Base-by-base conservation (phyloP, 2,888 invertebrate species). In the Drosophila mettleri region DNA sequence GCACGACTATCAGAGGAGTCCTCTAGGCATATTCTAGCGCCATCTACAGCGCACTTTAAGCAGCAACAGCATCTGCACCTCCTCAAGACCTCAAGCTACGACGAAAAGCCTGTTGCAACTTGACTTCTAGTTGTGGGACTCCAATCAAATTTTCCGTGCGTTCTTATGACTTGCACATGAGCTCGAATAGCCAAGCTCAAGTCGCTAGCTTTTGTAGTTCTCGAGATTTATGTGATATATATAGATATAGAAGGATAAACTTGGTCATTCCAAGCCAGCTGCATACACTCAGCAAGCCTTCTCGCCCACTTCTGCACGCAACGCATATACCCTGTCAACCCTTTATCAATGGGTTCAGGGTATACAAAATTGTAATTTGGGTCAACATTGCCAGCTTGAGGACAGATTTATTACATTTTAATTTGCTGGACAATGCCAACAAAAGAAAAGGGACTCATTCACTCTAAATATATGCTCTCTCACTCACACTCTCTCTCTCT, bases 381-480 rank as follows among this genome's bases (percentile, higher is more conserved):
- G 62, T 74, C 61, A 48, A 41, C 62, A 60, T 43, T 41, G 34
- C 66, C 67, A 77, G 64, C 55, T 53, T 65, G 64, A 65, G 73
- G 85, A 67, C 82, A 70, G 75, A 89, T 83, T 89, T 89, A 87
- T 83, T 64, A 85, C 68, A 81, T 75, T 87, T 89, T 87, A 85
- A 87, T 87, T 86, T 75, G 49, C 46, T 33, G 49, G 20, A 18
- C 63, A n/a, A 20, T 54, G 59, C 54, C 36, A 48, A 9, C 8
- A 14, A 27, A 52, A 24, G 10, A 2, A 24, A 34, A 18, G 22
- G 8, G 7, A 27, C 4, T 34, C 24, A 18, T 10, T 1, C 24
- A 31, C 18, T 14, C n/a, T 14, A 31, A 29, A 68, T 18, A 51
- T 31, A 34, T 33, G 18, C n/a, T n/a, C n/a, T n/a, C n/a, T n/a